Evolutionary conservation across 2,113 vertebrate genomes (phyloP), one percentile per base, ranked within the genome.

Genomic region (Cichladusa arquata): DNA sequence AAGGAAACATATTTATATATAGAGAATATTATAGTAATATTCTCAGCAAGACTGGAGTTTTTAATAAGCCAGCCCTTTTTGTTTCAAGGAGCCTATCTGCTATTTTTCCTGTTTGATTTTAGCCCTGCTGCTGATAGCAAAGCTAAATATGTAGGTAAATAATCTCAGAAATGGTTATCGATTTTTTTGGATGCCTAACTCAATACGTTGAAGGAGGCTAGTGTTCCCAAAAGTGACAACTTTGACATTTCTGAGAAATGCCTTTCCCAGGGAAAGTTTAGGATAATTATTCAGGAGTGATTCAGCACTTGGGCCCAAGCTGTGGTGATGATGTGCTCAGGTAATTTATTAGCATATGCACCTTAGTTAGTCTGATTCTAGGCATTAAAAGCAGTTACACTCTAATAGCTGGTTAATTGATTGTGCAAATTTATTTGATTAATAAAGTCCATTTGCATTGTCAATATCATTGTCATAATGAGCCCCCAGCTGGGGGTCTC

Each of bases 321-420:
- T 44, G 58, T 42, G n/a, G 33, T n/a, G 42, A 23, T 18, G 19
- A 71, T 0, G 1, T 1, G 0, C 47, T 81, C 38, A 8, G 34
- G 14, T 67, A 44, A 33, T 62, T 86, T 53, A 22, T 85, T 71
- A 84, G 16, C 34, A 44, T n/a, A 14, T 4, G 2, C 20, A 42
- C 20, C 17, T 45, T 45, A 34, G 31, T 85, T 22, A 18, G 58
- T 90, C 19, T 65, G 29, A 31, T 72, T 50, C 34, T 86, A 53
- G 54, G 23, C 57, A 61, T 34, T 91, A 61, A 48, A 82, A 88
- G 23, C 24, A 81, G 26, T 62, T 73, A 23, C 8, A 14, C 24
- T 42, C 9, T 88, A 74, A 80, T 64, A 82, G 18, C 14, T 82
- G 57, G 34, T 69, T 92, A 92, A 82, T 76, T 58, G 38, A 34